These are phyloP conservation scores for Bradypodion ventrale DNA, from an alignment of 2,797 vertebrate genomes.

Conservation along the genomic window DNA sequence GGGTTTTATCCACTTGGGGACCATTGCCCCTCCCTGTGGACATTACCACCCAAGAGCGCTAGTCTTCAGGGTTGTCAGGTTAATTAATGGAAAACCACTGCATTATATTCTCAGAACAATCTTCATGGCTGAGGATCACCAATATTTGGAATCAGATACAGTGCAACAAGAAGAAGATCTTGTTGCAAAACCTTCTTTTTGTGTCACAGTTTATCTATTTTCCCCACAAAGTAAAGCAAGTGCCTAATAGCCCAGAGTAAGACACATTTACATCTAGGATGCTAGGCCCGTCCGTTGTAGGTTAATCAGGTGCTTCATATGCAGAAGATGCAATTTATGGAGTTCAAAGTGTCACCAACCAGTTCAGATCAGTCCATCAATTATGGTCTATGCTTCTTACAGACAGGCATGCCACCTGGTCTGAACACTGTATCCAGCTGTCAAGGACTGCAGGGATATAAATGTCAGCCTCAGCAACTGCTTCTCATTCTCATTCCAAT, in stretches of 20 bases:
- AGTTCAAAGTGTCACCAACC: slow-evolving; percentile 42
- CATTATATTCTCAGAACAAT: too few relatives aligned
- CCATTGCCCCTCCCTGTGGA: too few relatives aligned
- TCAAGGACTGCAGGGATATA: not conserved
- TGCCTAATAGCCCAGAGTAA: not conserved
- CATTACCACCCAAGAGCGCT: too few relatives aligned
- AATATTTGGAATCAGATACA: too few relatives aligned
- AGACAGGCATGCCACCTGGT: slow-evolving; percentile 40
- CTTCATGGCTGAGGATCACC: too few relatives aligned
- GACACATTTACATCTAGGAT: slow-evolving; percentile 2
- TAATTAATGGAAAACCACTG: too few relatives aligned
- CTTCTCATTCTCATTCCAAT: not conserved
- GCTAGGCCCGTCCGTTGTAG: slow-evolving; percentile 36
- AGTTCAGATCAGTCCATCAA: slow-evolving; percentile 55
- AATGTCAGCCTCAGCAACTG: not conserved
- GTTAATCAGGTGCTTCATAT: slow-evolving; percentile 61
- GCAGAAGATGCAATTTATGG: slow-evolving; percentile 46
- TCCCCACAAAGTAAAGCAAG: not conserved
- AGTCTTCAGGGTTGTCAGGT: too few relatives aligned
- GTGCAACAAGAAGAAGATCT: not conserved
- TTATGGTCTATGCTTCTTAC: slow-evolving; percentile 52
- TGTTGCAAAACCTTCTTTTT: not conserved
- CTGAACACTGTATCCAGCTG: slow-evolving; percentile 17
- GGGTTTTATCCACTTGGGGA: too few relatives aligned
- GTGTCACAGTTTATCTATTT: not conserved